phyloP scores from a whole-genome alignment of 2,113 vertebrate species.

The Anoplopoma fimbria region DNA sequence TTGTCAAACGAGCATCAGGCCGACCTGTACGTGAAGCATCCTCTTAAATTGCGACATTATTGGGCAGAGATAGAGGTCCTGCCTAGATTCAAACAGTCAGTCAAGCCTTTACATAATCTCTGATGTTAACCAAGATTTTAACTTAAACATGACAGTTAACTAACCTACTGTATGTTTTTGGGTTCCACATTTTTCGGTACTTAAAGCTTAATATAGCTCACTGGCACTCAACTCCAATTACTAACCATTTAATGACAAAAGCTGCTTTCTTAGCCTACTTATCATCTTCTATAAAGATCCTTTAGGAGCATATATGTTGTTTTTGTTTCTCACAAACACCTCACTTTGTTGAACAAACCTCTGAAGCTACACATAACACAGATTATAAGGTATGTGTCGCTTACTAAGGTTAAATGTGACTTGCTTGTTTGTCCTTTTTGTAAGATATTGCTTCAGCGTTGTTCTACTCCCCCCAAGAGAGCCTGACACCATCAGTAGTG shows the following conservation, averaged over 20 bases:
- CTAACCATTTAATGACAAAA: no score
- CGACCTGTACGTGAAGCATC: conserved; percentile 7
- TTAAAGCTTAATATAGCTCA: neutral
- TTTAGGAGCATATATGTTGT: neutral
- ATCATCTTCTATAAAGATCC: neutral
- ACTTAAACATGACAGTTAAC: neutral
- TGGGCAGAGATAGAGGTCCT: neutral
- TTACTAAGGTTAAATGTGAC: neutral
- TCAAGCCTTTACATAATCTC: neutral
- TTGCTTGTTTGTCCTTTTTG: neutral
- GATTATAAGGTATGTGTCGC: neutral
- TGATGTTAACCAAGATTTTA: neutral
- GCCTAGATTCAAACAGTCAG: neutral
- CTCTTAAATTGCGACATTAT: neutral
- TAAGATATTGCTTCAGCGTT: neutral
- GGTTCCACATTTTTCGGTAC: neutral
- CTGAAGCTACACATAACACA: neutral
- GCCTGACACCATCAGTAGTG: neutral
- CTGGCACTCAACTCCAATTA: neutral
- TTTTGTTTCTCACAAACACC: neutral
- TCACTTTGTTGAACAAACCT: neutral
- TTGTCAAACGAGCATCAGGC: neutral
- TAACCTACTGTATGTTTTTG: neutral
- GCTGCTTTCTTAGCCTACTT: neutral
- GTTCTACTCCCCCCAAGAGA: conserved; percentile 3